Base-by-base conservation (phyloP, 2,888 invertebrate genomes). In the Choreutis nemorana region DNA sequence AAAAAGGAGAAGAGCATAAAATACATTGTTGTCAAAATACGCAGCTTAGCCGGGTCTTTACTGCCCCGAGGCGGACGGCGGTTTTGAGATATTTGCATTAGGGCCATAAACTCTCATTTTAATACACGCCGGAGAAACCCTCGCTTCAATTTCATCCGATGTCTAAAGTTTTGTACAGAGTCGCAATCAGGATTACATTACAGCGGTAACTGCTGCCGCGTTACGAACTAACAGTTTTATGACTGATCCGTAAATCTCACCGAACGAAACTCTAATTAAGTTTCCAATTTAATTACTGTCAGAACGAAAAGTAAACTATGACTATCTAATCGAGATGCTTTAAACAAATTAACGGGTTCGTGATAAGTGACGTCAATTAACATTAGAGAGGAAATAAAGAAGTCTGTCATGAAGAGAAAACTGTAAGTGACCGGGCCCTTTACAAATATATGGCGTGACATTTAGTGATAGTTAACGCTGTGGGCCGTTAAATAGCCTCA, bases 371-470 rank as follows among this genome's bases (percentile, higher is more conserved):
- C 42, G 46, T 46, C 56, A 66, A 71, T 71, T 68, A 72, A 65
- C 71, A 55, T 35, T 28, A 22, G 32, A 40, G 50, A 47, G 42
- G 39, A 48, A 61, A 14, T 55, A 52, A 53, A 54, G 51, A 52
- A 49, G 41, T 40, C 42, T 42, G 44, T 51, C 48, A 35, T 52
- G 50, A 57, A 56, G 50, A 47, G 50, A 52, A 50, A 54, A 51
- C 45, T 59, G 61, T 55, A 46, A 45, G 47, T 42, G 46, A 44
- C 42, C 45, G 48, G 46, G 51, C 48, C 45, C 44, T 51, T 62
- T 63, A 71, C 61, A 51, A 63, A 70, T 63, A 64, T 64, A 66
- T 61, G 54, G 62, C 50, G 62, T 62, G 63, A 70, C 70, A 64
- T 64, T 72, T 68, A 71, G 67, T 57, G 44, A 53, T 59, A 68